A percentile compares a stretch with the other conserved stretches of the same genome.
These are phyloP conservation scores for Augochlorella aurata DNA, from an alignment of 2,888 invertebrate genomes.

Conservation along the genomic window DNA sequence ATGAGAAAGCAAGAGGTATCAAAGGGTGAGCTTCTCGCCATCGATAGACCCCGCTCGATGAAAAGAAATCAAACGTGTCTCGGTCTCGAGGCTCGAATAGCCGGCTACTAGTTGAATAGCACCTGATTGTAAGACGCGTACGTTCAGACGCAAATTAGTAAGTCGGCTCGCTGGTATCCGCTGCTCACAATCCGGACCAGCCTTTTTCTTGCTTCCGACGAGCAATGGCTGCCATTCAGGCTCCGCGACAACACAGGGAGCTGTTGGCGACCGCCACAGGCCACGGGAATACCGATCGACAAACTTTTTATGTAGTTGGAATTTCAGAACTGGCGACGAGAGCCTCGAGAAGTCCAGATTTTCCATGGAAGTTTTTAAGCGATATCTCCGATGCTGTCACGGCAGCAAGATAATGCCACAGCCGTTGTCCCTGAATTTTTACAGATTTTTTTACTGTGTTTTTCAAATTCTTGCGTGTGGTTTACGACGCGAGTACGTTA, in stretches of 20 bases:
- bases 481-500: background rate
- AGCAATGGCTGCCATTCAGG: slow-evolving; percentile 2
- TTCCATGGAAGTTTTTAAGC: background rate
- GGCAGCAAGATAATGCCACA: no score
- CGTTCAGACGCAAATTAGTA: slow-evolving; percentile 55
- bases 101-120: slow-evolving; percentile 54
- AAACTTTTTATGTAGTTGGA: no score
- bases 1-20: background rate
- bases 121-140: slow-evolving; percentile 57
- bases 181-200: background rate
- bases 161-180: background rate
- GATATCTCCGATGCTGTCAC: no score
- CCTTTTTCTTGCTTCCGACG: slow-evolving; percentile 8
- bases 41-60: slow-evolving; percentile 36
- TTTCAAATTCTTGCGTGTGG: no score
- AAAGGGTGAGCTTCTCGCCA: background rate
- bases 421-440: no score
- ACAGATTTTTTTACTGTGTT: no score
- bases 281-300: background rate
- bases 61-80: slow-evolving; percentile 43
- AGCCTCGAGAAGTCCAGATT: background rate
- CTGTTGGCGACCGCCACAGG: background rate
- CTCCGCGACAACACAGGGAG: background rate
- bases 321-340: background rate
- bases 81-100: background rate